Base-by-base conservation (phyloP, 2,797 vertebrate genomes). In the Margarornis squamiger region DNA sequence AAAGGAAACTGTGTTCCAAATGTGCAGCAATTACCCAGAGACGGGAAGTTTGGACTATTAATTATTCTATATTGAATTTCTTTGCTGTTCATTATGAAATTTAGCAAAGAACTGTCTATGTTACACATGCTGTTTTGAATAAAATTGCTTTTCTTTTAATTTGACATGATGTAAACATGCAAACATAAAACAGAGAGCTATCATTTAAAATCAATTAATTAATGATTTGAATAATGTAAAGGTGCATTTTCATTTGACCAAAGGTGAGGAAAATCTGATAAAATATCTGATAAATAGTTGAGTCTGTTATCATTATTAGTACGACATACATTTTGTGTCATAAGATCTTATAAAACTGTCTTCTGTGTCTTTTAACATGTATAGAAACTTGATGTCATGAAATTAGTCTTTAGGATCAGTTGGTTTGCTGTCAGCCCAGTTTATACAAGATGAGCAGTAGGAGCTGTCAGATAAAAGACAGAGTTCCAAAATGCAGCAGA, bases 331-430 rank as follows among this genome's bases (percentile, higher is more conserved):
- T 54, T 61, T 84, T 52, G 18, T 46, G 15, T 22, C 27, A 21
- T 32, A 34, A 12, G 24, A 39, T 80, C 46, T 77, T 75, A 52
- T 12, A 36, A 16, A 93, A 57, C 30, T 68, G 4, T 81, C n/a
- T 85, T 55, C 62, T 12, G 2, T 92, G 81, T 92, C 75, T 68
- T 90, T 84, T 70, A 75, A 65, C 46, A 22, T 76, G 79, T 49
- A n/a, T 46, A 72, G 27, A 41, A 86, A 72, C 9, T 72, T 92
- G 34, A 88, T 72, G 38, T 86, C 34, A 78, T 63, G 16, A 88
- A 96, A 75, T 89, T 71, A 74, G 46, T 83, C 59, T 89, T 95
- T 63, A 49, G 82, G 94, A 77, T 80, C 27, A 43, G 45, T 10
- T 92, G 41, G 34, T 78, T 91, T 91, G 86, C 54, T 94, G 45